Evolutionary conservation across 2,797 vertebrate genomes (phyloP).

Genomic region (Acrossocheilus wenchowensis): DNA sequence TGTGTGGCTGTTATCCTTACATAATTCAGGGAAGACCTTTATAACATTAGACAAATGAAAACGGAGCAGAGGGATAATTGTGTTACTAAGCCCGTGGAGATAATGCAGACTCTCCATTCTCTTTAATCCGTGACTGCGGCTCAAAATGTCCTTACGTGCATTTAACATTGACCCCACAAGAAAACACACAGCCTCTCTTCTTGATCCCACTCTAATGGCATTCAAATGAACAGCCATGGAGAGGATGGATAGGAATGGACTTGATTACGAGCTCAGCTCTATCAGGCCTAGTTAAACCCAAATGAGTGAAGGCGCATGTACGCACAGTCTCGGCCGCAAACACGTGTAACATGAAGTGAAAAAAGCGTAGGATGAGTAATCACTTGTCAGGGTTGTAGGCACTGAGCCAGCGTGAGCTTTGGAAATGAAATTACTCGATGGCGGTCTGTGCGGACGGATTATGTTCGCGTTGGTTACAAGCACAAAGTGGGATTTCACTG

Average conservation of each 20-base stretch:
- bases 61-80: constrained; percentile 78
- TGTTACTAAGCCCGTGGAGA: constrained; percentile 81
- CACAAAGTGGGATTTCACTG: constrained; percentile 38
- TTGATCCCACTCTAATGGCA: too few species aligned
- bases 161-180: constrained; percentile 35
- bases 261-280: not conserved
- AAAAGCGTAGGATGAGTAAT: constrained; percentile 42
- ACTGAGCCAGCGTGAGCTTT: constrained; percentile 51
- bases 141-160: constrained; percentile 52
- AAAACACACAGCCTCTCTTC: not conserved
- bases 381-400: constrained; percentile 47
- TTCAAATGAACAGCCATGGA: not conserved
- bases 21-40: constrained; percentile 78
- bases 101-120: constrained; percentile 76
- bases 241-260: not conserved
- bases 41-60: constrained; percentile 83
- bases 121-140: constrained; percentile 78
- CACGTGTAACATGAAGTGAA: constrained; percentile 16
- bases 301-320: not conserved
- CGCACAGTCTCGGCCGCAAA: not conserved
- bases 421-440: constrained; percentile 57
- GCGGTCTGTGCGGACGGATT: constrained; percentile 54
- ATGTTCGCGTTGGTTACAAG: constrained; percentile 39
- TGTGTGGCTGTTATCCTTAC: constrained; percentile 77
- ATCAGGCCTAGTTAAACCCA: not conserved